Evolutionary conservation across 1,140 invertebrate genomes (phyloP).

Genomic region (Halesus radiatus): DNA sequence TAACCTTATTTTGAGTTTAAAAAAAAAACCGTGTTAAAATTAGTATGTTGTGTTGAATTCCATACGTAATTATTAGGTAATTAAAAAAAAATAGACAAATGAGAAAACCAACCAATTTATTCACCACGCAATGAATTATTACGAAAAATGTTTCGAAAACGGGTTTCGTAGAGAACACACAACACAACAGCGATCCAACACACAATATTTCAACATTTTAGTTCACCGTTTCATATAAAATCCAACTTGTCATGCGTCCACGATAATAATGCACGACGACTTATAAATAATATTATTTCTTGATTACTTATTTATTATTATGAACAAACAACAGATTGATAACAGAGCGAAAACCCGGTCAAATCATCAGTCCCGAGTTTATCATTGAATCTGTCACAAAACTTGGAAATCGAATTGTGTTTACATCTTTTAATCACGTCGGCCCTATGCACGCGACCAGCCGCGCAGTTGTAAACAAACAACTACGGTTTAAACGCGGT

Average conservation of each 20-base stretch:
- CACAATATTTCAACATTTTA: neutral
- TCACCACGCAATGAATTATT: constrained; percentile 11
- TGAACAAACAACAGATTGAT: neutral
- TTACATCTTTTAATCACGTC: constrained; percentile 33
- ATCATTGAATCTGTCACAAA: neutral
- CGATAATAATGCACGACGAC: neutral
- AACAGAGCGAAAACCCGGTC: neutral
- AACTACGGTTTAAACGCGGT: neutral
- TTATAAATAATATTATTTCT: neutral
- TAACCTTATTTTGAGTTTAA: too few relatives aligned
- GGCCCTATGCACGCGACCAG: constrained; percentile 2
- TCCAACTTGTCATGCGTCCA: neutral
- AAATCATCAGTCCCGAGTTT: neutral
- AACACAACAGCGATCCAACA: neutral
- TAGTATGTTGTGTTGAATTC: too few relatives aligned
- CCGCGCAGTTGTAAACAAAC: constrained; percentile 22
- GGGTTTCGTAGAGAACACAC: neutral
- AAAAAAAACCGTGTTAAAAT: too few relatives aligned
- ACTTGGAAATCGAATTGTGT: constrained; percentile 12
- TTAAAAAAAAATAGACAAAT: too few relatives aligned
- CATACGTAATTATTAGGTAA: too few relatives aligned
- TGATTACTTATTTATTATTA: neutral
- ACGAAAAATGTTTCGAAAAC: constrained; percentile 27
- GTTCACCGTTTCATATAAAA: neutral
- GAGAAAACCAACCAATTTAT: neutral